Evolutionary conservation across 2,797 vertebrate genomes (phyloP).

Genomic region (Tachyglossus aculeatus): DNA sequence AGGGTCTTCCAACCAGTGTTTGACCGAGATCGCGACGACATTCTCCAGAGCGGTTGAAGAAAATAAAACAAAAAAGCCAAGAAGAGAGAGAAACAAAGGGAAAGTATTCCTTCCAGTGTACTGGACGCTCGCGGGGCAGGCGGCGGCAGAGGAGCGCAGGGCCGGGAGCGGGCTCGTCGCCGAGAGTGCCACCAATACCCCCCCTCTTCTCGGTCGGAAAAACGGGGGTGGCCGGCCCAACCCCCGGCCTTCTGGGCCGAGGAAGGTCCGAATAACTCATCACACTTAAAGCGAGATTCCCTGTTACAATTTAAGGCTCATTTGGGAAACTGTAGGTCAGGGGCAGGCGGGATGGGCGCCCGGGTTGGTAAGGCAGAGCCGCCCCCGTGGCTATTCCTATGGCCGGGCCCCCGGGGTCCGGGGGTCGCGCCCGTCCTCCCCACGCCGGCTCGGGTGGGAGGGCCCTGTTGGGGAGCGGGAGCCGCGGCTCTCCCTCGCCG

Average conservation of each 20-base stretch:
- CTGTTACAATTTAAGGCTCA: constrained; percentile 78
- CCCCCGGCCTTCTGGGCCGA: constrained; percentile 60
- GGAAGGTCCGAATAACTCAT: constrained; percentile 74
- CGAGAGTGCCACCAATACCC: constrained; percentile 62
- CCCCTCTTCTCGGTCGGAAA: constrained; percentile 58
- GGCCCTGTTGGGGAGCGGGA: constrained; percentile 19
- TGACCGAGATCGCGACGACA: no score
- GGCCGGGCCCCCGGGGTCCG: constrained; percentile 67
- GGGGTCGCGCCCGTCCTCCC: constrained; percentile 68
- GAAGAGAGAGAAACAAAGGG: no score
- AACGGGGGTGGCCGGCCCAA: constrained; percentile 40
- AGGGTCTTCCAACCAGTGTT: no score
- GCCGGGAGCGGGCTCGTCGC: constrained; percentile 64
- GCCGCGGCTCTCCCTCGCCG: constrained; percentile 11
- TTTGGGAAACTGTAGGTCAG: constrained; percentile 74
- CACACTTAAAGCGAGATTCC: constrained; percentile 64
- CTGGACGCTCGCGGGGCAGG: constrained; percentile 45
- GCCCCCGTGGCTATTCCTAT: constrained; percentile 70
- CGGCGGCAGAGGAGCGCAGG: constrained; percentile 47
- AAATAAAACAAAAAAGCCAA: no score
- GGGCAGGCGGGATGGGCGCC: constrained; percentile 68
- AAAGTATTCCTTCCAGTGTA: constrained; percentile 16
- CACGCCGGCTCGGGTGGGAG: constrained; percentile 62
- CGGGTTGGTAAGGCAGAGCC: constrained; percentile 80
- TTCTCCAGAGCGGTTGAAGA: no score